phyloP scores from a whole-genome alignment of 2,888 invertebrate genomes.

The Drosophila meridionalis region DNA sequence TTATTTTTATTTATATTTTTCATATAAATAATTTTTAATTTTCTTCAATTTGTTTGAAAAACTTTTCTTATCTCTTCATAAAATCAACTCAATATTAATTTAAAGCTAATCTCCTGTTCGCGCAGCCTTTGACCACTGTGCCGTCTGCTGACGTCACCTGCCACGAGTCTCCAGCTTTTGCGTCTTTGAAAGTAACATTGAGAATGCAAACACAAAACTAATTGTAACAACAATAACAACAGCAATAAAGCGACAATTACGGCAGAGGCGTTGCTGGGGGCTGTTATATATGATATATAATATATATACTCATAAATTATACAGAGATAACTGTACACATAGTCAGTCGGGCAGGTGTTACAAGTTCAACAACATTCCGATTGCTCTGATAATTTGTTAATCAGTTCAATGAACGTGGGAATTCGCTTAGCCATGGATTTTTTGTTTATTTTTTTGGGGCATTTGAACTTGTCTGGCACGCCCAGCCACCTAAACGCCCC shows the following conservation, averaged over 20 bases:
- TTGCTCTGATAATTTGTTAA: slow-evolving; percentile 21
- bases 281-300: not conserved
- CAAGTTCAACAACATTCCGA: slow-evolving; percentile 45
- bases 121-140: slow-evolving; percentile 34
- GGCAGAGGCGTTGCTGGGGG: slow-evolving; percentile 20
- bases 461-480: slow-evolving; percentile 34
- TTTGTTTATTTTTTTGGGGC: slow-evolving; percentile 23
- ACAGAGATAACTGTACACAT: not conserved
- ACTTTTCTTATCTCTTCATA: not conserved
- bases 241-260: slow-evolving; percentile 15
- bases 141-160: slow-evolving; percentile 43
- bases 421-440: slow-evolving; percentile 27
- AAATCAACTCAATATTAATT: not conserved
- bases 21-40: not conserved
- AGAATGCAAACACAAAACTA: slow-evolving; percentile 25
- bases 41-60: not conserved
- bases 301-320: not conserved
- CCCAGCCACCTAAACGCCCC: slow-evolving; percentile 1
- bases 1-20: too few species aligned
- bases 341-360: slow-evolving; percentile 28
- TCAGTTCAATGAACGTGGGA: slow-evolving; percentile 73
- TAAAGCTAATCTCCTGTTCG: not conserved
- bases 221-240: slow-evolving; percentile 20
- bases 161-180: slow-evolving; percentile 48
- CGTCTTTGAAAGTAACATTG: slow-evolving; percentile 42